Percentiles rank a stretch among this genome's conserved stretches.
Conservation (phyloP, 1,140 invertebrate genomes). For the Drosophila erecta region DNA sequence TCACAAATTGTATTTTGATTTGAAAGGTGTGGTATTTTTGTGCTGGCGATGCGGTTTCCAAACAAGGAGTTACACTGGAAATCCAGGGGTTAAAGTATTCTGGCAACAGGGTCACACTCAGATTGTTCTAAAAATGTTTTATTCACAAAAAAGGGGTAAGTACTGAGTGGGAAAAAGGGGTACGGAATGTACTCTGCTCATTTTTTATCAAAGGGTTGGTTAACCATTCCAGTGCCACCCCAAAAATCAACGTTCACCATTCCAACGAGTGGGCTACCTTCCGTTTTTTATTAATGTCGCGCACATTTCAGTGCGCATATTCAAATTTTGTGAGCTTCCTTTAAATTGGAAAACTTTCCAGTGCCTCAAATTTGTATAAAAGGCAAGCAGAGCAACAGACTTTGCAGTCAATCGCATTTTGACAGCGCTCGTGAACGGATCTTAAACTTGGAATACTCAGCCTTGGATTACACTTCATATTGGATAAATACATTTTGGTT, state of each 20-base stretch:
- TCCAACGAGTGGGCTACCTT: constrained; percentile 24
- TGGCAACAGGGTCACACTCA: constrained; percentile 18
- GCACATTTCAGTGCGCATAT: constrained; percentile 66
- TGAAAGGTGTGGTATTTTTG: constrained; percentile 32
- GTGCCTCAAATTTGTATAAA: constrained; percentile 53
- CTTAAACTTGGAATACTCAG: constrained; percentile 13
- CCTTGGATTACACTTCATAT: constrained; percentile 15
- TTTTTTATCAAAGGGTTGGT: constrained; percentile 65
- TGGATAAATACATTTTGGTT: constrained; percentile 20
- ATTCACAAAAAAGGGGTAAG: not conserved
- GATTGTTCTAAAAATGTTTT: constrained; percentile 12
- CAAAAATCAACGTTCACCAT: constrained; percentile 7
- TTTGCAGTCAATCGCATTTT: constrained; percentile 38
- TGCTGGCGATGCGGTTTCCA: not conserved
- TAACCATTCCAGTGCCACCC: constrained; percentile 1
- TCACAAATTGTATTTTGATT: constrained; percentile 13
- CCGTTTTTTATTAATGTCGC: constrained; percentile 25
- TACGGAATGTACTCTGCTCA: not conserved
- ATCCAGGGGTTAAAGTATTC: constrained; percentile 20
- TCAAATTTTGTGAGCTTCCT: constrained; percentile 56
- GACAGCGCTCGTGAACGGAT: constrained; percentile 10
- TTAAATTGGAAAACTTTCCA: constrained; percentile 70
- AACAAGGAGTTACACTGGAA: constrained; percentile 5
- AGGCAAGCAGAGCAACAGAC: not conserved
- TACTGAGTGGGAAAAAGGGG: too few species aligned